Percentiles rank a stretch among this genome's conserved stretches.
phyloP scores from a whole-genome alignment of 2,797 vertebrate genomes.

The Alca torda region DNA sequence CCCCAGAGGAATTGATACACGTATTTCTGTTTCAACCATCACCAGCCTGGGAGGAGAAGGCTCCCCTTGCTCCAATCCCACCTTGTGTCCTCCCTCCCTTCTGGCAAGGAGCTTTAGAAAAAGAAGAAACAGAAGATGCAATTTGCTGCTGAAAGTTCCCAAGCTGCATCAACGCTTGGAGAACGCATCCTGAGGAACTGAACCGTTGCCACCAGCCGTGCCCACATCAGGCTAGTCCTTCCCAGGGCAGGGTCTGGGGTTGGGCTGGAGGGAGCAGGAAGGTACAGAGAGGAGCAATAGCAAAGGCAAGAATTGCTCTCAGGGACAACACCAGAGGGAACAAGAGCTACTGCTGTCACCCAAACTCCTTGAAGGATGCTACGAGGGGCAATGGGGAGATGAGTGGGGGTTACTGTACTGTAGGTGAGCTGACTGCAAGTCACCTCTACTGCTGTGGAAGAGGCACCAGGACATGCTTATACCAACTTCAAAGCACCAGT shows the following conservation, averaged over 20 bases:
- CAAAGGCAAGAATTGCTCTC: background rate
- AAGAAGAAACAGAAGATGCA: background rate
- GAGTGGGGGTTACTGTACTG: rapidly evolving
- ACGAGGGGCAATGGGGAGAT: rapidly evolving
- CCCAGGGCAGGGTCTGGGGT: background rate
- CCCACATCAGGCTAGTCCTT: rapidly evolving
- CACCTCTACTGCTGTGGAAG: background rate
- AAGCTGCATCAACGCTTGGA: background rate
- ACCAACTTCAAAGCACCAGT: background rate
- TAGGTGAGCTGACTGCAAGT: background rate
- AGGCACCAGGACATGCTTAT: background rate
- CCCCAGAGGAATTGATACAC: background rate
- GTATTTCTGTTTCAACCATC: background rate
- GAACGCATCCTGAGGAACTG: background rate
- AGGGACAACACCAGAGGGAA: background rate
- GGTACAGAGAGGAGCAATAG: background rate
- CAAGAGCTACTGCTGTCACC: background rate
- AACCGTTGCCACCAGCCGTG: rapidly evolving
- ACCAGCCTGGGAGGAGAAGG: background rate
- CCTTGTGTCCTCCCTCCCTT: background rate
- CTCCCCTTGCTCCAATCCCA: background rate
- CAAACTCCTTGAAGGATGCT: background rate
- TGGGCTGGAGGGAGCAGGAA: background rate
- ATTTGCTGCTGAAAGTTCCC: background rate
- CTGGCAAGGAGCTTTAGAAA: background rate